Conservation (phyloP, 2,113 vertebrate species). For the Morone saxatilis region DNA sequence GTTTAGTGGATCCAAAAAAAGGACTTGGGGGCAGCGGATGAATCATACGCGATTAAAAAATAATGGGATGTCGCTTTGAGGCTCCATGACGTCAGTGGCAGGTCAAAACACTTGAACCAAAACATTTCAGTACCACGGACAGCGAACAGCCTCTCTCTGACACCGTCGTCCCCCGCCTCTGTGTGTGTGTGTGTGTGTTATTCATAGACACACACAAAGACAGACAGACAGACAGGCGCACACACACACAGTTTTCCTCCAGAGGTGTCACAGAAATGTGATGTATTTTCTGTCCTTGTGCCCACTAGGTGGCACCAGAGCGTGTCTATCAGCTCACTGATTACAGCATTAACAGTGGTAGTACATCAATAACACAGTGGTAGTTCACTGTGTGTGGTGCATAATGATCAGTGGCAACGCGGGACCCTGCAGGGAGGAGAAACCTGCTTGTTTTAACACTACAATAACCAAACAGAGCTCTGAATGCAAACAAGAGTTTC, state of each 20-base stretch:
- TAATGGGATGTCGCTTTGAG: conserved; percentile 19
- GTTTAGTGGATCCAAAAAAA: conserved; percentile 6
- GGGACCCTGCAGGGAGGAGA: not conserved
- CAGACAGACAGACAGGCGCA: not conserved
- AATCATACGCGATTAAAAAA: conserved; percentile 46
- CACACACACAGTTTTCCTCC: not conserved
- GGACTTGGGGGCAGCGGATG: not conserved
- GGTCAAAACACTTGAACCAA: conserved; percentile 19
- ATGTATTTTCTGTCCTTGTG: not conserved
- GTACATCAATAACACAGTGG: conserved; percentile 3
- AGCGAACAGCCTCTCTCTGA: conserved; percentile 18
- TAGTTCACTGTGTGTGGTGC: conserved; percentile 6
- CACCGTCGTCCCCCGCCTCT: not conserved
- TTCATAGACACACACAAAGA: not conserved
- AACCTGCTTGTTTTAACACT: not conserved
- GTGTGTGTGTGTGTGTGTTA: not conserved
- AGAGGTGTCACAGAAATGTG: not conserved
- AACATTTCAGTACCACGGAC: conserved; percentile 53
- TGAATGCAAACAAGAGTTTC: not conserved
- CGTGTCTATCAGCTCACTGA: not conserved
- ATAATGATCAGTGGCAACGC: not conserved
- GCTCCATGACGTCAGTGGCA: not conserved
- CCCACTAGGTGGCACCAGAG: conserved; percentile 77
- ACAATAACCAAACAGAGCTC: not conserved
- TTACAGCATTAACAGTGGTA: not conserved